These are phyloP conservation scores for Idris sp. DNA, from an alignment of 1,140 invertebrate genomes.

Conservation along the genomic window DNA sequence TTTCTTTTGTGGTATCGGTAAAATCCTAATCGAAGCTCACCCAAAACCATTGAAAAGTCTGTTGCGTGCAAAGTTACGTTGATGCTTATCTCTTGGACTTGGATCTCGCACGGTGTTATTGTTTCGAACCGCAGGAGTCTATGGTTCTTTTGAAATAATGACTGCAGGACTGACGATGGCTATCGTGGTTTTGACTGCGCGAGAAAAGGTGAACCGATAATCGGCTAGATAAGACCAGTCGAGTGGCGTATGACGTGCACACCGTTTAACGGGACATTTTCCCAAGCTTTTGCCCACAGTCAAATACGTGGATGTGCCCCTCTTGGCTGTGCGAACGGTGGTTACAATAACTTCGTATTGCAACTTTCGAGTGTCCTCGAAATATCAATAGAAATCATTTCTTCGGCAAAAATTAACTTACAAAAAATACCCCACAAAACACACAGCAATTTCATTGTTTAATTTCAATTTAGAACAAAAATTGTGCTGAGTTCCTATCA, in stretches of 20 bases:
- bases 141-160: slow-evolving; percentile 34
- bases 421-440: slow-evolving; percentile 20
- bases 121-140: slow-evolving; percentile 36
- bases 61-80: slow-evolving; percentile 35
- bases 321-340: slow-evolving; percentile 69
- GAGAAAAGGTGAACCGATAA: slow-evolving; percentile 54
- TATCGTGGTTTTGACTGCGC: slow-evolving; percentile 50
- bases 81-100: slow-evolving; percentile 30
- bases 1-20: slow-evolving; percentile 18
- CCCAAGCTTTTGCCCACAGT: slow-evolving; percentile 56
- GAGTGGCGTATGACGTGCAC: slow-evolving; percentile 25
- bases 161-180: slow-evolving; percentile 30
- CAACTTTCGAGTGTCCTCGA: slow-evolving; percentile 63
- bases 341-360: slow-evolving; percentile 69
- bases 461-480: too few species aligned
- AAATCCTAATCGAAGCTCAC: slow-evolving; percentile 1
- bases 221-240: slow-evolving; percentile 39
- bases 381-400: slow-evolving; percentile 51
- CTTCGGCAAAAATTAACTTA: slow-evolving; percentile 10
- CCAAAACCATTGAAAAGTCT: slow-evolving; percentile 4
- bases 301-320: slow-evolving; percentile 56
- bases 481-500: too few species aligned
- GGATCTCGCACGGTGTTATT: slow-evolving; percentile 31
- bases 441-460: too few species aligned
- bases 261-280: slow-evolving; percentile 58